These are phyloP conservation scores for Pocillopora meandrina DNA, from an alignment of 92 coral and sea anemone species.

Conservation along the genomic window DNA sequence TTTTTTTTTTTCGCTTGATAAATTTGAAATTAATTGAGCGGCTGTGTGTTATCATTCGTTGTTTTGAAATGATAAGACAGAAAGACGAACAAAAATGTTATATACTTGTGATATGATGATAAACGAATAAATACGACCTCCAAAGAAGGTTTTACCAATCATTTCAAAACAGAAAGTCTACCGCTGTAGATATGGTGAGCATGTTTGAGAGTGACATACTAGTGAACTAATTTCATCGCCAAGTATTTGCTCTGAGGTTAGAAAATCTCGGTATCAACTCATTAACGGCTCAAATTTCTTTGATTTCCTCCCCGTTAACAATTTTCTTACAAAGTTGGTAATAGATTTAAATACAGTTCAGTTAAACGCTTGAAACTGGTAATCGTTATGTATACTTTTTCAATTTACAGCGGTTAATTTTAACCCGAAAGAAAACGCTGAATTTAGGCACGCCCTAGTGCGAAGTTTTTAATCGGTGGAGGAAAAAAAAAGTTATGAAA, in stretches of 20 bases:
- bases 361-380: conserved; percentile 6
- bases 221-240: conserved; percentile 13
- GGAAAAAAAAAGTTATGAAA: background rate
- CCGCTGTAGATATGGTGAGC: background rate
- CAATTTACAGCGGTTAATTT: background rate
- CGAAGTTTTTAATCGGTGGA: background rate
- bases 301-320: conserved; percentile 23
- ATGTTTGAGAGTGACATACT: conserved; percentile 11
- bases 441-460: background rate
- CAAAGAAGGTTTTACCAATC: background rate
- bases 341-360: conserved; percentile 8
- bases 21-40: too few species aligned
- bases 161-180: background rate
- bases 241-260: conserved; percentile 37
- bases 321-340: conserved; percentile 19
- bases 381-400: conserved; percentile 1
- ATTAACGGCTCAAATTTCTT: conserved; percentile 64
- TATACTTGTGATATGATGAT: background rate
- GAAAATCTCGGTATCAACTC: conserved; percentile 30
- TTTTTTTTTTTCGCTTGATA: too few species aligned
- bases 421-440: background rate
- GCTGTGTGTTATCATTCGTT: background rate
- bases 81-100: background rate
- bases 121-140: conserved; percentile 8
- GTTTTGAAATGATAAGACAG: background rate